A percentile compares a stretch with the other conserved stretches of the same genome.
Evolutionary conservation across 2,797 vertebrate genomes (phyloP).

Genomic region (Geotrypetes seraphini): DNA sequence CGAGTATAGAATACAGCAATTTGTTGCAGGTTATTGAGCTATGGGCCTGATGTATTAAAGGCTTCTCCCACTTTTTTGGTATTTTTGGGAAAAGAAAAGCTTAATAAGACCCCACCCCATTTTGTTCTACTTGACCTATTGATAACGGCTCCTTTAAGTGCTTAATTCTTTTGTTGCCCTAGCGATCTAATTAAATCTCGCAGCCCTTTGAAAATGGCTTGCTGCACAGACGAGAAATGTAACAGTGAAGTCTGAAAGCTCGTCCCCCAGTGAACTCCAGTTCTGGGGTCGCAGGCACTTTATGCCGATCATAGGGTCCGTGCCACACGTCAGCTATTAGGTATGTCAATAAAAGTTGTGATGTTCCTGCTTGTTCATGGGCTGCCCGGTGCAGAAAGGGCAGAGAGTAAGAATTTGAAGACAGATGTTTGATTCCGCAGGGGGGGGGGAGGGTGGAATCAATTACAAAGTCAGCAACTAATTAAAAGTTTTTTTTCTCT

Average conservation of each 20-base stretch:
- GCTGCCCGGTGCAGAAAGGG: background rate
- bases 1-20: no score
- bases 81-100: no score
- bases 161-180: background rate
- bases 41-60: no score
- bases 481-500: background rate
- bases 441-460: conserved; percentile 19
- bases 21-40: no score
- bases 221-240: conserved; percentile 54
- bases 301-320: background rate
- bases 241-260: conserved; percentile 30
- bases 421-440: conserved; percentile 1
- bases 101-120: no score
- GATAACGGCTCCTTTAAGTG: background rate
- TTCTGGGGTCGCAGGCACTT: conserved; percentile 14
- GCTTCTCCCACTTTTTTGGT: no score
- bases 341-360: background rate
- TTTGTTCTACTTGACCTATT: no score
- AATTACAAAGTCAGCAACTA: background rate
- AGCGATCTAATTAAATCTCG: conserved; percentile 34
- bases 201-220: conserved; percentile 23
- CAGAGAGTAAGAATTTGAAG: conserved; percentile 15
- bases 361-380: background rate
- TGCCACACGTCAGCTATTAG: background rate
- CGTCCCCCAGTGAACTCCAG: conserved; percentile 11